Evolutionary conservation across 1,140 invertebrate species (phyloP), one percentile per base, ranked within the genome.

Genomic region (Aphelinus certus): DNA sequence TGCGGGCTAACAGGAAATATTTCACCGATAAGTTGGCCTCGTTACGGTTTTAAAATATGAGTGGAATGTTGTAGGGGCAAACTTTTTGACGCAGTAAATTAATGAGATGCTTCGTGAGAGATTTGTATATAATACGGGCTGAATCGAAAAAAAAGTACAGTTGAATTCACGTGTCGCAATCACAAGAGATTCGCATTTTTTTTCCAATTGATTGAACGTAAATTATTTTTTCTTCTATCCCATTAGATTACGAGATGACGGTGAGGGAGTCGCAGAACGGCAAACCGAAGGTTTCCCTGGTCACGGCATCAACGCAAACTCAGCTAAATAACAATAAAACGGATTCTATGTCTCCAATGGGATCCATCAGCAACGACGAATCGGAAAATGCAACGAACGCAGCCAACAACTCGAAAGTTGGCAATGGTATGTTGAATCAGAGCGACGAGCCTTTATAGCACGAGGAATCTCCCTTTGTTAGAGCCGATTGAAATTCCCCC

Each of bases 401-500:
- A 78, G 26, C 46, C 80, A 83, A 79, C 55, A 82, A 80, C 46
- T 76, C 77, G 26, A 85, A 79, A 73, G 83, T 85, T 77, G 80
- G 79, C 7, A 86, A 86, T 56, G 84, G 84, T 60, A 83, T 84
- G 2, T 58, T 84, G 51, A 81, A 71, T 67, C 82, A 84, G 73
- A 82, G 77, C n/a, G 81, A 86, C 26, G 79, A 82, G 4, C 49
- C 83, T 2, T 85, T 85, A 82, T 85, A 85, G 82, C 82, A 81
- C 64, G 74, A 77, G 75, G 56, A 76, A 46, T n/a, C 73, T 2
- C 26, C 26, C 26, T 26, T 26, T 26, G 26, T 26, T 26, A 26
- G 26, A 26, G 26, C 26, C 26, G 26, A 26, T 26, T 26, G 26
- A 26, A 0, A 26, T 26, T 26, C 26, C 26, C 26, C 26, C 26